phyloP scores from a whole-genome alignment of 2,113 vertebrate genomes.

The Phoxinus phoxinus region DNA sequence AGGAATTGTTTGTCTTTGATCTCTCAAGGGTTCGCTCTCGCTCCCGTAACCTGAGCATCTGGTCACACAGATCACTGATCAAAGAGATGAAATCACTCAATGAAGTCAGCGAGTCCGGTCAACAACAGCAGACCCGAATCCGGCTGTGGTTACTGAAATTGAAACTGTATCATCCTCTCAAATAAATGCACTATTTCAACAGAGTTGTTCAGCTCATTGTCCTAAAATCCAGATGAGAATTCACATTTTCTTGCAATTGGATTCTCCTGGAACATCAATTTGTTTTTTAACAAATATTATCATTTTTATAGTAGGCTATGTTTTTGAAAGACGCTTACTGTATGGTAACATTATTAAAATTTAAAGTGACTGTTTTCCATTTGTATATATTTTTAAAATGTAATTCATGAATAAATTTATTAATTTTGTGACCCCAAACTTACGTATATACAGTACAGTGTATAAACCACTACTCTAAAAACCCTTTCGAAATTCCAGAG shows the following conservation, averaged over 20 bases:
- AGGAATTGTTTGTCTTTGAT: slow-evolving; percentile 41
- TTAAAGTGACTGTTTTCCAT: neutral
- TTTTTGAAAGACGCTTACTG: neutral
- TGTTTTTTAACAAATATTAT: neutral
- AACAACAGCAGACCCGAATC: slow-evolving; percentile 25
- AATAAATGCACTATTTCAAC: neutral
- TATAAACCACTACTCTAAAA: neutral
- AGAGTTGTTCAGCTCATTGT: neutral
- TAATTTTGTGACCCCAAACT: no score
- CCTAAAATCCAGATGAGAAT: neutral
- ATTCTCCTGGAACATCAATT: neutral
- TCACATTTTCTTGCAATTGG: neutral
- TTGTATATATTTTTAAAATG: neutral
- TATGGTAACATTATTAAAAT: neutral
- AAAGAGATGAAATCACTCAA: slow-evolving; percentile 45
- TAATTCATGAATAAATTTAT: no score
- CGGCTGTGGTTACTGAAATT: neutral
- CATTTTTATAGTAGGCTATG: neutral
- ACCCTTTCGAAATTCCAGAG: neutral
- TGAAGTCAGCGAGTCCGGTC: slow-evolving; percentile 33
- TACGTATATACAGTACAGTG: neutral
- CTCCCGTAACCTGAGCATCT: slow-evolving; percentile 20
- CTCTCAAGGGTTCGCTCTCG: slow-evolving; percentile 16
- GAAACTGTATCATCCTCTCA: neutral
- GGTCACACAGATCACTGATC: slow-evolving; percentile 42